Base-by-base conservation (phyloP, 2,797 vertebrate genomes). In the Siniperca undulata region DNA sequence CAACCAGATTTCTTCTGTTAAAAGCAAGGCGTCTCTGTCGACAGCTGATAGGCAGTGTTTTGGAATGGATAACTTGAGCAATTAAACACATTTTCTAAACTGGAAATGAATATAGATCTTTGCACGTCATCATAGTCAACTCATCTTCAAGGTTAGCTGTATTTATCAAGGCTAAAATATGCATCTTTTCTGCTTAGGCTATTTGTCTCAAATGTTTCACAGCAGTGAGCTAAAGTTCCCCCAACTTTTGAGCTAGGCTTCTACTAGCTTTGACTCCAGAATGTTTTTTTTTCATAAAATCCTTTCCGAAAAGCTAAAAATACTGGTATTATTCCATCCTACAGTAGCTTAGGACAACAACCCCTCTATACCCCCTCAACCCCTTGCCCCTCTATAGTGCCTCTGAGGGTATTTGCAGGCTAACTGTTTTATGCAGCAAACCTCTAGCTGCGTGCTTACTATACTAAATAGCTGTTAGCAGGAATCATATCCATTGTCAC, bases 41-140 rank as follows among this genome's bases (percentile, higher is more conserved):
- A 66, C 64, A 20, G 79, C 78, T 83, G 86, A 92, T 88, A 90
- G 80, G 70, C 69, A 5, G 46, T 1, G 38, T 77, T 59, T 82
- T 85, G 71, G 80, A 84, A 86, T 34, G 40, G 70, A 80, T 62
- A 22, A 70, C 58, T 40, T n/a, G 3, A 71, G 10, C 24, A 88
- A 82, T 88, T 77, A 77, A 48, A 58, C 67, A 58, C 64, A 0
- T 61, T 71, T 70, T 24, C 22, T 8, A 5, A 65, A 59, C 60
- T 71, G 83, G 52, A 66, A 70, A 72, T 65, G 27, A 80, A n/a
- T 68, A 27, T 9, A 10, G 44, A 84, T 4, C 22, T 3, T 34
- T 55, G 61, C 50, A 44, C 6, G 10, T n/a, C 60, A 66, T 67
- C 44, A 20, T 9, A n/a, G n/a, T 44, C 46, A 34, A 16, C 17